These are phyloP conservation scores for Trochalopteron elliotii DNA, from an alignment of 2,113 vertebrate genomes.

Conservation along the genomic window DNA sequence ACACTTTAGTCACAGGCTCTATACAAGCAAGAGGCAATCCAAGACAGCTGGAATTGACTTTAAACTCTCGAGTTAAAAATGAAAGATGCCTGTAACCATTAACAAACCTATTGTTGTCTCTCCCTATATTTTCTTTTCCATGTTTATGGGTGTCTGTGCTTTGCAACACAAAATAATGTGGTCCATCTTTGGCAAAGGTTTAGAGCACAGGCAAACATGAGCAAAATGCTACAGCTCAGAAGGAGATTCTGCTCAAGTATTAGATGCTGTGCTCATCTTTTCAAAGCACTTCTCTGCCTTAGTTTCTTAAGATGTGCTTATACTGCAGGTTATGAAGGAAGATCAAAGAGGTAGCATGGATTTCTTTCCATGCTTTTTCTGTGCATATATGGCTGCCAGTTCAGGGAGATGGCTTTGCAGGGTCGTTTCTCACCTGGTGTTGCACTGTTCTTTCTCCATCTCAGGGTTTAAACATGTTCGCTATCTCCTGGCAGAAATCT, in stretches of 20 bases:
- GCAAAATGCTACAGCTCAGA: neutral
- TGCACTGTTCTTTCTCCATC: neutral
- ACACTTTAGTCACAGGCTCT: neutral
- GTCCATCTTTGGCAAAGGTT: neutral
- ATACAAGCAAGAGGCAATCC: neutral
- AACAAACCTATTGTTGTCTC: neutral
- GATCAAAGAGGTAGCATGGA: neutral
- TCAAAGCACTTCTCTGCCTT: neutral
- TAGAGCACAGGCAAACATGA: neutral
- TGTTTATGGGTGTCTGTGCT: neutral
- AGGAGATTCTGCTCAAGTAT: neutral
- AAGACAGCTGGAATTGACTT: neutral
- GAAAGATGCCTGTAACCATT: neutral
- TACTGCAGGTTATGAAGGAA: neutral
- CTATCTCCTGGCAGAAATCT: neutral
- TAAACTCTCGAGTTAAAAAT: neutral
- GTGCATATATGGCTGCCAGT: neutral
- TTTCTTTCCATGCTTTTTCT: neutral
- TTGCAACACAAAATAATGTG: neutral
- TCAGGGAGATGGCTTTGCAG: neutral
- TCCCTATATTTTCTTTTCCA: neutral
- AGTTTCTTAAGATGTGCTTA: neutral
- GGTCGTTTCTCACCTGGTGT: neutral
- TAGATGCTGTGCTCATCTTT: neutral
- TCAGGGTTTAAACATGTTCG: neutral